Evolutionary conservation across 2,797 vertebrate species (phyloP).

Genomic region (Ciconia nigra): DNA sequence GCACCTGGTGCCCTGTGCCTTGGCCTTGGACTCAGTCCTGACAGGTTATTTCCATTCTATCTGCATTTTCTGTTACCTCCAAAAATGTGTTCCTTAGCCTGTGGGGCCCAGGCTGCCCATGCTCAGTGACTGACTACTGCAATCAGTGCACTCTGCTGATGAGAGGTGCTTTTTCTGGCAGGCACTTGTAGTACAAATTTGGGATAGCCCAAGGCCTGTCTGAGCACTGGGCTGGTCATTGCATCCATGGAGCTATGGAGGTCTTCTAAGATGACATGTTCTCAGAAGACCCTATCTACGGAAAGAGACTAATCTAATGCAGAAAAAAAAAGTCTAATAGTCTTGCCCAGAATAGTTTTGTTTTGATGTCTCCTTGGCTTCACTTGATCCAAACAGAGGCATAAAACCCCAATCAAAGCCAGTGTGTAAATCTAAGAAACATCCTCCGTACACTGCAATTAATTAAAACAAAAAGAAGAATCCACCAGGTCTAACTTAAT

Average conservation of each 20-base stretch:
- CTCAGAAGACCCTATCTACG: not conserved
- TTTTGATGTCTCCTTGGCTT: not conserved
- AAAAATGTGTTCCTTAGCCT: not conserved
- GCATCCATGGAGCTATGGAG: not conserved
- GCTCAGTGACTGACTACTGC: not conserved
- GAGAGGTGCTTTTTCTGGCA: not conserved
- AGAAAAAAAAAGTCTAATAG: not conserved
- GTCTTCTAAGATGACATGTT: not conserved
- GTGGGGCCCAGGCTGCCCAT: rapidly evolving
- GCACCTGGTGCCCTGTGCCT: not conserved
- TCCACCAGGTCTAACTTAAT: not conserved
- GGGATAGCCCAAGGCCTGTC: not conserved
- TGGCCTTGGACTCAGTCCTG: not conserved
- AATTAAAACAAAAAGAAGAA: not conserved
- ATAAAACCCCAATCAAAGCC: not conserved
- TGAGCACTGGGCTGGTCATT: not conserved
- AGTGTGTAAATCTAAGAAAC: not conserved
- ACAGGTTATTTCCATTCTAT: not conserved
- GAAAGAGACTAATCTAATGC: not conserved
- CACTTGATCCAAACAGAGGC: not conserved
- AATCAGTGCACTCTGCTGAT: too few species aligned
- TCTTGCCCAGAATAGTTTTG: not conserved
- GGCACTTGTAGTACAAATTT: not conserved
- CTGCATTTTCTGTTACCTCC: not conserved
- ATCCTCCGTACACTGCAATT: not conserved